Evolutionary conservation across 2,888 invertebrate species (phyloP).

Genomic region (Idaea straminata): DNA sequence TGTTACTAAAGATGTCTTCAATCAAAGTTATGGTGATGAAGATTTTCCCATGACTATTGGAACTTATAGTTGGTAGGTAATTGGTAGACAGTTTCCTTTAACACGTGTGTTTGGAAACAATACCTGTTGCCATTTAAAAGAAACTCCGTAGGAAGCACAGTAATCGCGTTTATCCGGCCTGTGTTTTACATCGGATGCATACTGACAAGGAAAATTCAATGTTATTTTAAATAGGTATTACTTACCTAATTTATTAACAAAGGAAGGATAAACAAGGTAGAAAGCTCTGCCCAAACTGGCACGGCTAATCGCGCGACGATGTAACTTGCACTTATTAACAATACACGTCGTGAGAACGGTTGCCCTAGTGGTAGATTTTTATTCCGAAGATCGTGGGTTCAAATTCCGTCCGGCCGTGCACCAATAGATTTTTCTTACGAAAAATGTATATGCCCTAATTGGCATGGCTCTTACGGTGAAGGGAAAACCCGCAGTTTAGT

Average conservation of each 20-base stretch:
- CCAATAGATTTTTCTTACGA: too few species aligned
- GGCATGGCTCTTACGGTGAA: too few species aligned
- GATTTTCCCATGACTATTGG: neutral
- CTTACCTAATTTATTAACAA: neutral
- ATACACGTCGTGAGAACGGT: neutral
- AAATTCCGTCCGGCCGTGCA: too few species aligned
- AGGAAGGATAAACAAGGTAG: neutral
- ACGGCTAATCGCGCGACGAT: neutral
- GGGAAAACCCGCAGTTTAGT: too few species aligned
- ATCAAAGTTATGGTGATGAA: neutral
- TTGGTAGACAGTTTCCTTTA: conserved; percentile 3
- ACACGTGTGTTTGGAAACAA: conserved; percentile 36
- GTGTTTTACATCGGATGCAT: conserved; percentile 45
- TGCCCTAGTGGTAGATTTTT: too few species aligned
- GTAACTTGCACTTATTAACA: conserved; percentile 1
- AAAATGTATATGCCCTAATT: too few species aligned
- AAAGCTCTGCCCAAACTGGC: neutral
- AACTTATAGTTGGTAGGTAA: neutral
- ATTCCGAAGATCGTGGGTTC: neutral
- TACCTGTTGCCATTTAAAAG: conserved; percentile 35
- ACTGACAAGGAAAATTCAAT: conserved; percentile 26
- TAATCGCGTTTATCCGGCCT: conserved; percentile 46
- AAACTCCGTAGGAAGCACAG: conserved; percentile 35
- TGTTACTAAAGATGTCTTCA: too few species aligned
- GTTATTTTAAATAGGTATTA: neutral